phyloP scores from a whole-genome alignment of 2,113 vertebrate genomes.

The Gymnorhina tibicen region DNA sequence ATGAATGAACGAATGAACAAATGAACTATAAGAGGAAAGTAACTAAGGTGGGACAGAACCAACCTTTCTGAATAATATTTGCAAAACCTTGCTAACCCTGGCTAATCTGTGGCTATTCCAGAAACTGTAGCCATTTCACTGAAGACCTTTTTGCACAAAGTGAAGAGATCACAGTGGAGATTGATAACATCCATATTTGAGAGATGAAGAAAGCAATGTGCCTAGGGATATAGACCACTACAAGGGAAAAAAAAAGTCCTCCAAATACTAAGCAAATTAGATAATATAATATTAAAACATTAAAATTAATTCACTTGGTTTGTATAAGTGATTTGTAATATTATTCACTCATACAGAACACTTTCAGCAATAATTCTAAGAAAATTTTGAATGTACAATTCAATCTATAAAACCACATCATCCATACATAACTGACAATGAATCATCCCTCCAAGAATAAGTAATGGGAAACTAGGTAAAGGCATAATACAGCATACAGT shows the following conservation, averaged over 20 bases:
- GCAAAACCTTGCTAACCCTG: background rate
- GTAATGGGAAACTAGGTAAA: background rate
- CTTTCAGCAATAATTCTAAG: background rate
- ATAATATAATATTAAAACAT: background rate
- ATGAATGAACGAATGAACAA: fast-evolving
- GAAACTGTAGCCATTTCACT: background rate
- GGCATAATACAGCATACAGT: background rate
- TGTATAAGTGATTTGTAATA: background rate
- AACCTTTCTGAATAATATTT: background rate
- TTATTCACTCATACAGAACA: background rate
- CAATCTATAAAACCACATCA: background rate
- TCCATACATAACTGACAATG: background rate
- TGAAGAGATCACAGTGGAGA: background rate
- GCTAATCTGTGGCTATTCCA: background rate
- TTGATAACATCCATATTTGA: background rate
- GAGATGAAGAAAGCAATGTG: background rate
- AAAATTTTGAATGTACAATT: background rate
- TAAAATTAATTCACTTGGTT: background rate
- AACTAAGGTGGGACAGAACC: background rate
- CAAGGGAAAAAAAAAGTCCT: background rate
- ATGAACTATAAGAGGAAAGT: background rate
- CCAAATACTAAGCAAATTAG: background rate
- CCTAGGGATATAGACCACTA: background rate
- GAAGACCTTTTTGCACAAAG: background rate
- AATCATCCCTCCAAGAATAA: background rate